Evolutionary conservation across 37 sponge, comb jelly and placozoan species (phyloP).

Genomic region (Sycon ciliatum): DNA sequence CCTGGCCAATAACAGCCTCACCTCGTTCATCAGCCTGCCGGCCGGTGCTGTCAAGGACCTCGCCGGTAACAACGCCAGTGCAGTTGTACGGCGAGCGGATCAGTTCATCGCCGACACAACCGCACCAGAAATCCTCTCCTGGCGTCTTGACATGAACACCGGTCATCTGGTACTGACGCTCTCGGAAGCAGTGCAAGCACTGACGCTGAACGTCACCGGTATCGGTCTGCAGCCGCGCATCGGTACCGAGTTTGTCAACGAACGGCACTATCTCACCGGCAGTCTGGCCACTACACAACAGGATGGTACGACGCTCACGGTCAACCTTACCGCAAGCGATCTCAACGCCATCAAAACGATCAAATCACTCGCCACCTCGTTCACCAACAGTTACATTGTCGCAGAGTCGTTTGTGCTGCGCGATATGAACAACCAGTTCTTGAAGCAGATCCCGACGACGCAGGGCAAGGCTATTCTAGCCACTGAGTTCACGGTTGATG

Average conservation of each 20-base stretch:
- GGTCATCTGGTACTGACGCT: constrained; percentile 60
- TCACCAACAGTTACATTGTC: constrained; percentile 47
- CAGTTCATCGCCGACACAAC: constrained; percentile 37
- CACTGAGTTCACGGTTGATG: constrained; percentile 45
- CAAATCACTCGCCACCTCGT: constrained; percentile 30
- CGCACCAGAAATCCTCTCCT: constrained; percentile 46
- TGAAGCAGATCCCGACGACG: no score
- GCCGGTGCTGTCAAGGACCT: constrained; percentile 50
- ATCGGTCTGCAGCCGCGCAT: constrained; percentile 70
- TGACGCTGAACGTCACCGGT: constrained; percentile 51
- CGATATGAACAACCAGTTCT: no score
- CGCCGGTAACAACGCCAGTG: constrained; percentile 29
- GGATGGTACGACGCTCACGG: no score
- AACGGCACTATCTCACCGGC: no score
- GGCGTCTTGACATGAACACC: constrained; percentile 58
- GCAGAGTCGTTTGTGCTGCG: no score
- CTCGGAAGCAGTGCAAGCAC: constrained; percentile 53
- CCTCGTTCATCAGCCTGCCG: constrained; percentile 42
- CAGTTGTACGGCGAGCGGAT: constrained; percentile 28
- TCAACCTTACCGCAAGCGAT: constrained; percentile 46
- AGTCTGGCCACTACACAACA: no score
- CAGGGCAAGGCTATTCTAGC: no score
- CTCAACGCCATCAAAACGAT: constrained; percentile 72
- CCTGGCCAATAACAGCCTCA: constrained; percentile 15
- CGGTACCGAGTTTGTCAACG: no score